Percentiles rank a stretch among this genome's conserved stretches.
These are phyloP conservation scores for Columba livia DNA, from an alignment of 2,113 vertebrate genomes.

Conservation along the genomic window DNA sequence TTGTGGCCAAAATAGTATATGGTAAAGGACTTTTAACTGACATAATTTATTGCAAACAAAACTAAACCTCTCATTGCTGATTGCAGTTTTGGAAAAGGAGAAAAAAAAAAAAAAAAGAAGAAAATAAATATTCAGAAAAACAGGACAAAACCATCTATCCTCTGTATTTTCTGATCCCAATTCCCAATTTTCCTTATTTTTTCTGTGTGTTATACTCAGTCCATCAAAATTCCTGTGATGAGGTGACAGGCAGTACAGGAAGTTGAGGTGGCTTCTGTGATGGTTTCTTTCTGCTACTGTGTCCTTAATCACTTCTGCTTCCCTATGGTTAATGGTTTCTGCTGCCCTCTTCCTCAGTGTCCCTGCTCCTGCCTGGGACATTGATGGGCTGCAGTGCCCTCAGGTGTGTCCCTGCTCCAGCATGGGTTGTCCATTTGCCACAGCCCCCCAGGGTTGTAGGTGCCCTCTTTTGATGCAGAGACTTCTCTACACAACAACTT, in stretches of 20 bases:
- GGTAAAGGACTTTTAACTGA: neutral
- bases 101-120: neutral
- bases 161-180: neutral
- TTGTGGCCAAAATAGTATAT: neutral
- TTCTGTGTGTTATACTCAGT: neutral
- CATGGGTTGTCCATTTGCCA: neutral
- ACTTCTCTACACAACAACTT: neutral
- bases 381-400: no score
- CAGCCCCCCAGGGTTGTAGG: neutral
- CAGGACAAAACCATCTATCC: neutral
- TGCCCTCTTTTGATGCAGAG: neutral
- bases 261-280: neutral
- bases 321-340: neutral
- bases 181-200: neutral
- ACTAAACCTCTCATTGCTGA: neutral
- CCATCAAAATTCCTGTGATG: neutral
- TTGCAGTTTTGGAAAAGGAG: neutral
- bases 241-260: neutral
- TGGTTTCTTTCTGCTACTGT: neutral
- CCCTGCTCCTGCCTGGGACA: no score
- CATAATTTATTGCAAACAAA: neutral
- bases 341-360: no score
- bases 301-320: neutral
- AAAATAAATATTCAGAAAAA: neutral
- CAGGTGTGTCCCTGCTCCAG: fast-evolving